Percentiles rank a stretch among this genome's conserved stretches.
These are phyloP conservation scores for Cherax destructor DNA, from an alignment of 1,140 invertebrate genomes.

Conservation along the genomic window DNA sequence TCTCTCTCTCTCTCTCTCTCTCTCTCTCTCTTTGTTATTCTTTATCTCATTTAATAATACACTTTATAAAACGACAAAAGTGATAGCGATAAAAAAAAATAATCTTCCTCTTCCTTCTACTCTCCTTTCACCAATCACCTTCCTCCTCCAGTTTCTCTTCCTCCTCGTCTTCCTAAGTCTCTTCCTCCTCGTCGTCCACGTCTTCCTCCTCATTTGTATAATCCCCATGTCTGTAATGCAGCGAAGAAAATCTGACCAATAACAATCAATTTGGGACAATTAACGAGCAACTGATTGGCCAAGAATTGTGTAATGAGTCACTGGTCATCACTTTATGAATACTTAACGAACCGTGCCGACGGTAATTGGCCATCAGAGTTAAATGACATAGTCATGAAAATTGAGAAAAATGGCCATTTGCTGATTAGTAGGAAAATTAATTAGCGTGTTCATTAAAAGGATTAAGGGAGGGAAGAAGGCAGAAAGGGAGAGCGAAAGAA, in stretches of 20 bases:
- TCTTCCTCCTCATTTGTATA: too few relatives aligned
- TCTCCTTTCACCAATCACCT: too few relatives aligned
- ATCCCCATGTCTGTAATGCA: not conserved
- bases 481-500: constrained; percentile 2
- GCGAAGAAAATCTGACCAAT: not conserved
- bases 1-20: too few relatives aligned
- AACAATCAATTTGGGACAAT: not conserved
- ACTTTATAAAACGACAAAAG: too few relatives aligned
- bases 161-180: too few relatives aligned
- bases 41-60: too few relatives aligned
- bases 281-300: not conserved
- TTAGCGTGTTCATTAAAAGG: not conserved
- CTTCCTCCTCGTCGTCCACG: too few relatives aligned
- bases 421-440: not conserved
- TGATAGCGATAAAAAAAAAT: too few relatives aligned
- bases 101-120: too few relatives aligned
- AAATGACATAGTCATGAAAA: not conserved
- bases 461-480: not conserved
- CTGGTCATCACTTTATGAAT: not conserved
- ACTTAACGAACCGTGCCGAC: not conserved
- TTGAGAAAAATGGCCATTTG: not conserved
- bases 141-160: too few relatives aligned
- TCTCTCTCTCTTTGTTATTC: too few relatives aligned
- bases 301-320: not conserved
- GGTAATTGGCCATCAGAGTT: not conserved